A percentile compares a stretch with the other conserved stretches of the same genome.
Conservation (phyloP, 2,113 vertebrate species). For the Pontoporia blainvillei region DNA sequence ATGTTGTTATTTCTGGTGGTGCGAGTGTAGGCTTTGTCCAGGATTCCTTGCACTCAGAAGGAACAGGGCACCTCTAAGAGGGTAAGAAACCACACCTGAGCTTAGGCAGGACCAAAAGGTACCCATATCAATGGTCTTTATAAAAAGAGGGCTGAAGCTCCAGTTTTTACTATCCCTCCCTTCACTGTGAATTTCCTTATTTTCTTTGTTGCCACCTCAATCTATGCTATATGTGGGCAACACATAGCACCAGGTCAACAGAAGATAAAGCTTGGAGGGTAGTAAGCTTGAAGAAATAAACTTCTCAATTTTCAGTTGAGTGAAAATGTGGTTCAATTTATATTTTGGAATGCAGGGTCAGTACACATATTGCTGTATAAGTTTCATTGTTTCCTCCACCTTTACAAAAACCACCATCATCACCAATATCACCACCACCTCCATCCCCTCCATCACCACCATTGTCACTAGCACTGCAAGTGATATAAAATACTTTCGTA, state of each 20-base stretch:
- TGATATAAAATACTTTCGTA: background rate
- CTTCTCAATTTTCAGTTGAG: background rate
- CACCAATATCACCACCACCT: background rate
- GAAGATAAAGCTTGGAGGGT: background rate
- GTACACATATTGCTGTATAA: background rate
- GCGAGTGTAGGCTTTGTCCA: background rate
- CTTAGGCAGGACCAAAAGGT: background rate
- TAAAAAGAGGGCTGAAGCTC: background rate
- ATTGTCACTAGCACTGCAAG: background rate
- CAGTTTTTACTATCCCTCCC: background rate
- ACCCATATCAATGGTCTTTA: background rate
- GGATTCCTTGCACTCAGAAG: background rate
- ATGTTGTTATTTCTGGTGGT: background rate
- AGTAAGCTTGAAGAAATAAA: background rate
- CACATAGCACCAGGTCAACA: background rate
- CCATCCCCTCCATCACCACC: background rate
- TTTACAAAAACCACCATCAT: background rate
- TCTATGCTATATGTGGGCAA: fast-evolving
- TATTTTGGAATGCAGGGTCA: background rate
- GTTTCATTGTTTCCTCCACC: background rate
- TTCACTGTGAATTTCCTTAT: background rate
- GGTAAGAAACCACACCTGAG: background rate
- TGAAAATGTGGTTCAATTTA: background rate
- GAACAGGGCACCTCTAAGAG: background rate
- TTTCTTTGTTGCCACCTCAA: background rate